phyloP scores from a whole-genome alignment of 2,888 invertebrate genomes.

The Lasioglossum vierecki region DNA sequence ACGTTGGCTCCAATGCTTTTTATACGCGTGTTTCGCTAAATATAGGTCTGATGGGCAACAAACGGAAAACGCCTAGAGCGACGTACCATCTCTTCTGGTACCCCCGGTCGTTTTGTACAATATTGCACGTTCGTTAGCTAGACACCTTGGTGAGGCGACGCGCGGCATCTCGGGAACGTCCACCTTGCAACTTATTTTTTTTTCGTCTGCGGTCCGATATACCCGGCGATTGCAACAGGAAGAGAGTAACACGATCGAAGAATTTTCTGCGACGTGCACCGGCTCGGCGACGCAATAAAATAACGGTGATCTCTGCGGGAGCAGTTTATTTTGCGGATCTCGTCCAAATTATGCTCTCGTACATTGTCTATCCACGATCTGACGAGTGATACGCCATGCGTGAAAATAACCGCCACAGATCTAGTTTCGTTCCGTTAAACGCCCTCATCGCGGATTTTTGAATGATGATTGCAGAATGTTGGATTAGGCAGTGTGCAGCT shows the following conservation, averaged over 20 bases:
- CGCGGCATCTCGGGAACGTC: not conserved
- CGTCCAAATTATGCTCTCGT: not conserved
- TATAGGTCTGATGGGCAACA: slow-evolving; percentile 57
- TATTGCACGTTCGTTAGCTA: not conserved
- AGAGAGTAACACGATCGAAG: not conserved
- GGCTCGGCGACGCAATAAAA: not conserved
- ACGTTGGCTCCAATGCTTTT: slow-evolving; percentile 63
- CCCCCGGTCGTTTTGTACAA: slow-evolving; percentile 30
- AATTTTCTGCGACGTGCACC: not conserved
- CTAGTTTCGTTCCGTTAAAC: not conserved
- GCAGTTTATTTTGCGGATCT: not conserved
- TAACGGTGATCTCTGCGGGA: not conserved
- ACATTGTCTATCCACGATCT: not conserved
- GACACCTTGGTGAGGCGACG: not conserved
- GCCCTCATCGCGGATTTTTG: not conserved
- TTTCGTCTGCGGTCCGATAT: not conserved
- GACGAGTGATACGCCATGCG: slow-evolving; percentile 1
- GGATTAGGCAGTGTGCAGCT: not conserved
- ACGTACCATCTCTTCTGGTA: slow-evolving; percentile 19
- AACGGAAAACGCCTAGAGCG: slow-evolving; percentile 47
- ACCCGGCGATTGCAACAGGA: not conserved
- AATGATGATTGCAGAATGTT: not conserved
- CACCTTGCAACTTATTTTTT: not conserved
- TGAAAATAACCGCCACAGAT: not conserved
- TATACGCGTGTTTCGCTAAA: slow-evolving; percentile 66